These are phyloP conservation scores for Pedetes capensis DNA, from an alignment of 2,113 vertebrate species.

Conservation along the genomic window DNA sequence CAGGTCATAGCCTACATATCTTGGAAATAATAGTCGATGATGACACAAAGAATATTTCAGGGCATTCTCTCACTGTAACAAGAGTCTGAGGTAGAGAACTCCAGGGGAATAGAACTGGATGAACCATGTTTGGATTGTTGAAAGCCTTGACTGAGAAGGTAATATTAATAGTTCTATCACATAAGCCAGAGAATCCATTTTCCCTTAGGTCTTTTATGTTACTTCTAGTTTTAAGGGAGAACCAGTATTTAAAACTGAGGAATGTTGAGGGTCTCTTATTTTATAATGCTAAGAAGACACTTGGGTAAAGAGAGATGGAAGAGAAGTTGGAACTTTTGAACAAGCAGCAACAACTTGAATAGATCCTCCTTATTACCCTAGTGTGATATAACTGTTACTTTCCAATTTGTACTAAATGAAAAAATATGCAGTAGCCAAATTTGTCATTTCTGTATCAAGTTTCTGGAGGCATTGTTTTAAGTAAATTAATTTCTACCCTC, in stretches of 20 bases:
- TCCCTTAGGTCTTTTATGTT: background rate
- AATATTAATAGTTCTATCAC: background rate
- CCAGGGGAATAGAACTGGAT: background rate
- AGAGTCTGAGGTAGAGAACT: background rate
- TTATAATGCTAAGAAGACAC: background rate
- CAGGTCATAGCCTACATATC: background rate
- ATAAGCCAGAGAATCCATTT: background rate
- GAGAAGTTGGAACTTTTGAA: slow-evolving; percentile 20
- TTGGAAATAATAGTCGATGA: background rate
- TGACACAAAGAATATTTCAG: background rate
- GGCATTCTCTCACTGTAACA: background rate
- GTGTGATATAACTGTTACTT: background rate
- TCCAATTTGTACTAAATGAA: background rate
- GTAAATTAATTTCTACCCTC: background rate
- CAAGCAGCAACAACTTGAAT: background rate
- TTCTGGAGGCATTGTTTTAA: background rate
- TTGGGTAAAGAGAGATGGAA: background rate
- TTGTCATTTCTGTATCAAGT: background rate
- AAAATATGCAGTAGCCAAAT: background rate
- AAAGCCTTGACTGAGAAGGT: background rate
- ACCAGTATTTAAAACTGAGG: background rate
- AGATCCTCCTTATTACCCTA: background rate
- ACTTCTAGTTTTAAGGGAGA: background rate
- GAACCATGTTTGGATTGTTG: background rate
- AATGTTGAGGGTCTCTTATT: background rate